Evolutionary conservation across 1,140 invertebrate genomes (phyloP).

Genomic region (Venturia canescens): DNA sequence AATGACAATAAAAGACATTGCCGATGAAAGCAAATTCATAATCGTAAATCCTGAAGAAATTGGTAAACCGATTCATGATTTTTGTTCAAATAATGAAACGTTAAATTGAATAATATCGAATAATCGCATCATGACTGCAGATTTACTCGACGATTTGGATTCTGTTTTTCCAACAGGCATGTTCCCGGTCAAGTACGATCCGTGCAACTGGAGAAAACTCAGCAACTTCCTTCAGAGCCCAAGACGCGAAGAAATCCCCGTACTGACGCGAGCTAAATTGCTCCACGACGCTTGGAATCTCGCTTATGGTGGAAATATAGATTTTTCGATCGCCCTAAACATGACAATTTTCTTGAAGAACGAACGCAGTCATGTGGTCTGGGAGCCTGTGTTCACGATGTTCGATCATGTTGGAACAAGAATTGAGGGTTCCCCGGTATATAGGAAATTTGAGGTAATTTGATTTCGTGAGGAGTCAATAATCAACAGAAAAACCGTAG

Average conservation of each 20-base stretch:
- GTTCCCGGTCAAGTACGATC: conserved; percentile 90
- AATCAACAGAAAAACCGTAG: background rate
- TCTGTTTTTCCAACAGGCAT: conserved; percentile 77
- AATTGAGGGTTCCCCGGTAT: conserved; percentile 80
- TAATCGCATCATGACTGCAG: background rate
- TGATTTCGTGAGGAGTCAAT: background rate
- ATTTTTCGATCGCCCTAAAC: conserved; percentile 83
- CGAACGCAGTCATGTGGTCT: conserved; percentile 85
- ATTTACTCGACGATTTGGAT: background rate
- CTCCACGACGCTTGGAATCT: conserved; percentile 88
- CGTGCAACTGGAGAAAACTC: conserved; percentile 86
- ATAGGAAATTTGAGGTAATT: conserved; percentile 83
- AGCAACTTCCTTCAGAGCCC: conserved; percentile 80
- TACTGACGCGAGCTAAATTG: conserved; percentile 84
- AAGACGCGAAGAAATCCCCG: conserved; percentile 80
- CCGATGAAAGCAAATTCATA: conserved; percentile 80
- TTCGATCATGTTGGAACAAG: conserved; percentile 86
- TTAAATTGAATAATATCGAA: background rate
- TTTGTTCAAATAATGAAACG: too few species aligned
- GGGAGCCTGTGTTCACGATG: conserved; percentile 88
- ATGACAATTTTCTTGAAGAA: conserved; percentile 85
- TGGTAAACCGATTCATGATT: conserved; percentile 73
- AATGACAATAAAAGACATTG: conserved; percentile 74
- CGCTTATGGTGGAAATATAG: conserved; percentile 86
- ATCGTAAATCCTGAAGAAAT: conserved; percentile 90